A percentile compares a stretch with the other conserved stretches of the same genome.
phyloP scores from a whole-genome alignment of 1,140 invertebrate species.

The Sitobion miscanthi region DNA sequence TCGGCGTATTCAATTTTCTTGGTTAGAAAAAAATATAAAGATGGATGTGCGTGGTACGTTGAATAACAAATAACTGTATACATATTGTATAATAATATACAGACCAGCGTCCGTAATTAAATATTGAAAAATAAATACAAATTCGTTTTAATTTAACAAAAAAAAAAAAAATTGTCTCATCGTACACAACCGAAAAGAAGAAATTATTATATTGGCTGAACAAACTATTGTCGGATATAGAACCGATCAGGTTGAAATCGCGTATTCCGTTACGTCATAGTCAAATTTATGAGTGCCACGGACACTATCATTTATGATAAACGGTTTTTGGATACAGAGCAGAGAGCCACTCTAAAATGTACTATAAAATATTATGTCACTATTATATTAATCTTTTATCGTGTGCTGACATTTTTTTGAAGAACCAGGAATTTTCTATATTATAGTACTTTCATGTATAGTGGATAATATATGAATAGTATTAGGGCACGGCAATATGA shows the following conservation, averaged over 20 bases:
- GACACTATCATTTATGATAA: background rate
- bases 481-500: background rate
- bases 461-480: background rate
- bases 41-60: background rate
- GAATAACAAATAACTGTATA: background rate
- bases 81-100: background rate
- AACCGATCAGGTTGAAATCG: background rate
- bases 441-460: background rate
- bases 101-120: background rate
- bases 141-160: background rate
- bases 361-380: background rate
- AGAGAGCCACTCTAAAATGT: background rate
- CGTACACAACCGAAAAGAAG: background rate
- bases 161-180: background rate
- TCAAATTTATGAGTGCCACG: background rate
- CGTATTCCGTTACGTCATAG: background rate
- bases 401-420: background rate
- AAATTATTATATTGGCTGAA: background rate
- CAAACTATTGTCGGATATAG: background rate
- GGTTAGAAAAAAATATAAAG: background rate
- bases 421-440: background rate
- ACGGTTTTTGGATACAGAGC: background rate
- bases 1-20: background rate
- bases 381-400: slow-evolving; percentile 15
- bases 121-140: background rate